phyloP scores from a whole-genome alignment of 2,797 vertebrate species.

The Pempheris klunzingeri region DNA sequence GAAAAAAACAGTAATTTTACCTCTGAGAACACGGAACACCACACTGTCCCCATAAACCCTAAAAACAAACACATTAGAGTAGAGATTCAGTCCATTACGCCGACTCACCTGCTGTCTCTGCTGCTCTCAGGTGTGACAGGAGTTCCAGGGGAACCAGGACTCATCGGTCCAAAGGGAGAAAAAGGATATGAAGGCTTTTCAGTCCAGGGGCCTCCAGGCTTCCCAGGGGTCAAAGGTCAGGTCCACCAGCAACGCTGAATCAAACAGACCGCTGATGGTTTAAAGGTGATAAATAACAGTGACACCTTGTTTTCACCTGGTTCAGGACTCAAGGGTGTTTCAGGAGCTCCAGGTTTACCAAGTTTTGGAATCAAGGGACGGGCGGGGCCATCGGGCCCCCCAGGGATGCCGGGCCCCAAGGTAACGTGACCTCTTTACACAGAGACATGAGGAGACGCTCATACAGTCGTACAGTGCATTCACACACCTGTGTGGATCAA shows the following conservation, averaged over 20 bases:
- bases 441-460: too few species aligned
- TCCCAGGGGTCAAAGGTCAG: constrained; percentile 80
- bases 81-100: not conserved
- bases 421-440: constrained; percentile 70
- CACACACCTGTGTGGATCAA: too few species aligned
- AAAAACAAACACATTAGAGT: not conserved
- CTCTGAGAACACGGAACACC: too few species aligned
- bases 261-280: not conserved
- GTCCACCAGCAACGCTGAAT: not conserved
- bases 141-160: constrained; percentile 68
- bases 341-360: constrained; percentile 71
- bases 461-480: not conserved
- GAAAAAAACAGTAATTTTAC: too few species aligned
- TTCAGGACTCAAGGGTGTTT: constrained; percentile 78
- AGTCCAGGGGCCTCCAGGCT: constrained; percentile 73
- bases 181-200: constrained; percentile 76
- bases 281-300: not conserved
- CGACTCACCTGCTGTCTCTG: constrained; percentile 2
- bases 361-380: constrained; percentile 79
- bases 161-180: constrained; percentile 68
- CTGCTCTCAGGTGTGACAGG: constrained; percentile 76
- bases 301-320: not conserved
- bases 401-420: constrained; percentile 81
- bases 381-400: constrained; percentile 81
- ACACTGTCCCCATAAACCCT: not conserved